Base-by-base conservation (phyloP, 2,888 invertebrate species). In the Agrenia bidenticulata region DNA sequence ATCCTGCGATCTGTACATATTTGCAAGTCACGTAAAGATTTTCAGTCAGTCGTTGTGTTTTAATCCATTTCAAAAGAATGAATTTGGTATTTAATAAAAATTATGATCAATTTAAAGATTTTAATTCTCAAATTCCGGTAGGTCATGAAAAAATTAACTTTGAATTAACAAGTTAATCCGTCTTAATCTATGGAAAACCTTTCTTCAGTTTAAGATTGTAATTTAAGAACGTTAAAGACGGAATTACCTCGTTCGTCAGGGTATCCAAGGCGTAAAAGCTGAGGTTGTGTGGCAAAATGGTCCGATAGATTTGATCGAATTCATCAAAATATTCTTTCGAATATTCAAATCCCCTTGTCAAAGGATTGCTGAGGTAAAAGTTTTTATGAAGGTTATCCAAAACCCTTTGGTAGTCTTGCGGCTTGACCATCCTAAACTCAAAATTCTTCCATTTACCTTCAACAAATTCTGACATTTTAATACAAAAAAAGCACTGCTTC, bases 281-380 rank as follows among this genome's bases (percentile, higher is more conserved):
- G 7, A 60, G 32, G 32, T 60, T 60, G 24, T 60, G 60, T 2
- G 60, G 60, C n/a, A 60, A 37, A 17, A n/a, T 50, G 7, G 2
- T 60, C 17, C 27, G 27, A 32, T 60, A 60, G 21, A 60, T 32
- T 60, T 60, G 49, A 19, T 60, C 60, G 17, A 60, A 60, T 26
- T 60, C 60, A 1, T 5, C 51, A 27, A 27, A 32, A 50, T 60
- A 60, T 27, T 55, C 55, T n/a, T 55, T 24, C 2, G 27, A 27
- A 32, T 32, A 32, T 24, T 55, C 55, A 4, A 60, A 32, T 15
- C 50, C 50, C 23, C 13, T 13, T 4, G 32, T 1, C 13, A 60
- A 15, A 4, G 60, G 60, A 0, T 49, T 60, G 19, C 60, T 60
- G 11, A n/a, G 24, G 15, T 27, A 60, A 50, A 60, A 60, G 50